A percentile compares a stretch with the other conserved stretches of the same genome.
These are phyloP conservation scores for Taenioides sp. DNA, from an alignment of 2,797 vertebrate species.

Conservation along the genomic window DNA sequence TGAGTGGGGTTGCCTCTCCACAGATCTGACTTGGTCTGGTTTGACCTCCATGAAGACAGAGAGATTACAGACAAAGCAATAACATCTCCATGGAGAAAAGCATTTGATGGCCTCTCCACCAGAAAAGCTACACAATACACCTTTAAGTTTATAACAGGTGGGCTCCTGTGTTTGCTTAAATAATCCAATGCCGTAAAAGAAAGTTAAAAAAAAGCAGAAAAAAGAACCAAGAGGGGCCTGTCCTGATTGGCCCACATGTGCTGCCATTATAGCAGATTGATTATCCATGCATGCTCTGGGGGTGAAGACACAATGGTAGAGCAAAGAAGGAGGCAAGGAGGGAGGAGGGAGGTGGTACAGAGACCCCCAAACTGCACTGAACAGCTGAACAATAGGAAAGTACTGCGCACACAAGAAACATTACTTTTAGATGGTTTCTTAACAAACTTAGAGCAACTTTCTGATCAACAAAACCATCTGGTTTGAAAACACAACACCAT, in stretches of 20 bases:
- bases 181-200: conserved; percentile 55
- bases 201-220: conserved; percentile 32
- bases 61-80: too few species aligned
- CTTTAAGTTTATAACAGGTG: conserved; percentile 35
- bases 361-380: conserved; percentile 58
- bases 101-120: background rate
- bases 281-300: conserved; percentile 62
- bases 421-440: conserved; percentile 19
- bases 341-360: conserved; percentile 26
- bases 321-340: conserved; percentile 23
- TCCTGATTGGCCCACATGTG: conserved; percentile 48
- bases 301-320: conserved; percentile 61
- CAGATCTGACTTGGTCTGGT: too few species aligned
- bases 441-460: conserved; percentile 38
- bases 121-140: too few species aligned
- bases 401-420: conserved; percentile 1
- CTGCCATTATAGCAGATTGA: conserved; percentile 54
- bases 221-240: conserved; percentile 20
- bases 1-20: too few species aligned
- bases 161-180: conserved; percentile 33
- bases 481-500: conserved; percentile 41
- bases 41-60: too few species aligned
- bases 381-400: conserved; percentile 58
- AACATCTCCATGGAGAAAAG: conserved; percentile 9
- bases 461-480: conserved; percentile 49